Evolutionary conservation across 2,113 vertebrate genomes (phyloP).

Genomic region (Tamias sibiricus): DNA sequence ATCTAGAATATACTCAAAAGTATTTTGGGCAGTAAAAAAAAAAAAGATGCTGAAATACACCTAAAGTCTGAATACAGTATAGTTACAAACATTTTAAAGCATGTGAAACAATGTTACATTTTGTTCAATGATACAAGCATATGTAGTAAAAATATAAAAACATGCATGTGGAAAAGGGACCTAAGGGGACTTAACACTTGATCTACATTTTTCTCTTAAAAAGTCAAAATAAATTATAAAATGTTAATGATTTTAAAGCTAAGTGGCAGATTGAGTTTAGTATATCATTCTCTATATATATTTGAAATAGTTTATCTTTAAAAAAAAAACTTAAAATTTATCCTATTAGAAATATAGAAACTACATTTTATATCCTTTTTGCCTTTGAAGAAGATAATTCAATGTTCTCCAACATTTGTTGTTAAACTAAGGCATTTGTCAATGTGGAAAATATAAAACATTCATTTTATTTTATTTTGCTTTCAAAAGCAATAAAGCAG

Average conservation of each 20-base stretch:
- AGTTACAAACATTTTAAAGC: not conserved
- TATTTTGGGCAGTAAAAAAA: not conserved
- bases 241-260: not conserved
- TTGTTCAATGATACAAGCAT: not conserved
- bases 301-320: not conserved
- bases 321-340: not conserved
- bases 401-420: not conserved
- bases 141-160: not conserved
- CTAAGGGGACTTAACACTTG: not conserved
- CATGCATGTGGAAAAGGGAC: not conserved
- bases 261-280: not conserved
- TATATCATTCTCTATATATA: not conserved
- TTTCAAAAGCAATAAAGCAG: not conserved
- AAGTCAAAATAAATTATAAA: not conserved
- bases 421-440: not conserved
- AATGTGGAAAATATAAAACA: not conserved
- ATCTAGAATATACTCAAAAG: not conserved
- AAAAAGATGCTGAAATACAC: not conserved
- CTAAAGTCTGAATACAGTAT: not conserved
- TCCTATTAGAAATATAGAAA: constrained; percentile 1
- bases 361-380: not conserved
- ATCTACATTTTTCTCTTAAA: not conserved
- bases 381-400: not conserved
- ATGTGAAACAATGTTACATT: not conserved
- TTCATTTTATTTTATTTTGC: constrained; percentile 1